Percentiles rank a stretch among this genome's conserved stretches.
These are phyloP conservation scores for Ariolimax columbianus DNA, from an alignment of 2,888 invertebrate species.

Conservation along the genomic window DNA sequence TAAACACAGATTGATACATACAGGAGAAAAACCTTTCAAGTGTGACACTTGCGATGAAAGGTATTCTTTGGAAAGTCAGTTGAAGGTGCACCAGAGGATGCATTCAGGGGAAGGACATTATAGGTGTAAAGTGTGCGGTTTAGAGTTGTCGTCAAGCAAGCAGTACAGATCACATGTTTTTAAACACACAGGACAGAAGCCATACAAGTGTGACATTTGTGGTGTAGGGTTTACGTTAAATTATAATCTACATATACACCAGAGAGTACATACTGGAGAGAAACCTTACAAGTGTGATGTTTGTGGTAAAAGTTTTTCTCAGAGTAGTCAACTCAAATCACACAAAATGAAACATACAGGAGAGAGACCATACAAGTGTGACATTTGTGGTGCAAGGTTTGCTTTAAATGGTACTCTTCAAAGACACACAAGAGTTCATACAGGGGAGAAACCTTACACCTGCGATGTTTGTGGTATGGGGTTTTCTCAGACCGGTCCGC, in stretches of 20 bases:
- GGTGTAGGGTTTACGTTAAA: conserved; percentile 22
- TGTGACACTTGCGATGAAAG: conserved; percentile 11
- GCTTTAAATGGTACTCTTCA: conserved; percentile 24
- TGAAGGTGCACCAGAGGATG: not conserved
- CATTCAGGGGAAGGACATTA: not conserved
- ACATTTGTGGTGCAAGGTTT: conserved; percentile 16
- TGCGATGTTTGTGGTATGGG: conserved; percentile 25
- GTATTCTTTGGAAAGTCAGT: not conserved
- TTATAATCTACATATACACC: conserved; percentile 23
- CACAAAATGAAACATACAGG: conserved; percentile 28
- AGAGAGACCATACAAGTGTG: conserved; percentile 21
- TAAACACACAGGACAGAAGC: conserved; percentile 28
- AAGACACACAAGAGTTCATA: conserved; percentile 9
- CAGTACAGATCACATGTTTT: not conserved
- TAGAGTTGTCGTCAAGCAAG: not conserved
- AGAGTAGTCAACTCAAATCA: not conserved
- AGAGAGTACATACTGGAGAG: conserved; percentile 23
- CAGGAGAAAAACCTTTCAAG: conserved; percentile 32
- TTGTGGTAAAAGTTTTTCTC: conserved; percentile 7
- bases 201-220: conserved; percentile 30
- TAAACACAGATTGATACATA: conserved; percentile 14
- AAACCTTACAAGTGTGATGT: conserved; percentile 29
- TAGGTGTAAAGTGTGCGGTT: conserved; percentile 1
- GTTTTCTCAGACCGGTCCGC: conserved; percentile 3
- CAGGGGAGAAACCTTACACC: conserved; percentile 25